Evolutionary conservation across 2,113 vertebrate genomes (phyloP).

Genomic region (Buteo buteo): DNA sequence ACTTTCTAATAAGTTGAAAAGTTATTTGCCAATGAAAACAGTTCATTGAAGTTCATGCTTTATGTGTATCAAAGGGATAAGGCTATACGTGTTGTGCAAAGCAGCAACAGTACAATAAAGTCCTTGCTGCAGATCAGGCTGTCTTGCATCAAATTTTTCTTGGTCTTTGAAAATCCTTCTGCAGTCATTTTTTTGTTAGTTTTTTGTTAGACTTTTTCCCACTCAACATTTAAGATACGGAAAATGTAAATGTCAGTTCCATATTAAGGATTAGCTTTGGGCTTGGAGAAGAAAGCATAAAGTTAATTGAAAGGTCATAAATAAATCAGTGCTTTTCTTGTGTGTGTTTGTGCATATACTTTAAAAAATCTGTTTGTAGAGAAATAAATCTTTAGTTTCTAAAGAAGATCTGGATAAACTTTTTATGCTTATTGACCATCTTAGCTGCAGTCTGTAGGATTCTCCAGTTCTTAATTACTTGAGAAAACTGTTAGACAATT

Average conservation of each 20-base stretch:
- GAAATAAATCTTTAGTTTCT: not conserved
- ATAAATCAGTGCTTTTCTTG: not conserved
- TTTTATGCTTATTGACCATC: not conserved
- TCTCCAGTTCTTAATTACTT: not conserved
- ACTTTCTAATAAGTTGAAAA: not conserved
- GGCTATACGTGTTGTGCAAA: not conserved
- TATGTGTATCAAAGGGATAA: not conserved
- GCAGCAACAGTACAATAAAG: not conserved
- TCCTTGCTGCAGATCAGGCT: not conserved
- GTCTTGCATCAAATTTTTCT: not conserved
- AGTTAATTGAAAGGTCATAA: slow-evolving; percentile 30
- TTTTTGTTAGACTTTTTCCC: not conserved
- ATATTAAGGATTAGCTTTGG: slow-evolving; percentile 9
- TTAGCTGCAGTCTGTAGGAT: not conserved
- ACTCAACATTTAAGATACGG: not conserved
- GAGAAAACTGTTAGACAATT: not conserved
- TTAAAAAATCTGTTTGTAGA: not conserved
- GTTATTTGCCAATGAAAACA: not conserved
- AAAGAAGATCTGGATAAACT: not conserved
- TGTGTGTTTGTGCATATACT: not conserved
- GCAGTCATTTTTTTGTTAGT: not conserved
- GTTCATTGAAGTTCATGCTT: not conserved
- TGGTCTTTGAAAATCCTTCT: not conserved
- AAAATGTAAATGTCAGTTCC: slow-evolving; percentile 16
- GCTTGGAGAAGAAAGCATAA: not conserved